Evolutionary conservation across 1,140 invertebrate genomes (phyloP), one percentile per base, ranked within the genome.

Genomic region (Drosophila equinoxialis): DNA sequence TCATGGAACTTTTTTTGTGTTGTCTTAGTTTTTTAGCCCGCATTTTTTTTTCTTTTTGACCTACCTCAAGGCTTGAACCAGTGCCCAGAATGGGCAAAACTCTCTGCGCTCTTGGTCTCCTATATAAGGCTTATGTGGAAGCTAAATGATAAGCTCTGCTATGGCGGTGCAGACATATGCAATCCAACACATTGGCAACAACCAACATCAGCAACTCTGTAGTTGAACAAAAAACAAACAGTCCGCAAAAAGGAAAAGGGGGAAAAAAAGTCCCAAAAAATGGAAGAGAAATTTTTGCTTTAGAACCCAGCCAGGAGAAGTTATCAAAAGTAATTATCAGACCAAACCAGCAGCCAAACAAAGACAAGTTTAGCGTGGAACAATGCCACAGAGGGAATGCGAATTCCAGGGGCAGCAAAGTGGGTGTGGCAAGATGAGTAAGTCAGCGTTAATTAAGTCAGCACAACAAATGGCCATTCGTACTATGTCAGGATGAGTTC

Each of bases 281-380:
- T 14, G 41, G 48, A 11, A 30, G 23, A 37, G 33, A 42, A 60
- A 51, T 41, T n/a, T 14, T 11, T 26, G 11, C 17, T 41, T 35
- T 11, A 41, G 26, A 20, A 6, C 41, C 3, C n/a, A 30, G 45
- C 61, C 61, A 35, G 17, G 42, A 17, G 20, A 77, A 77, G 73
- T 70, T 77, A 77, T 77, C 73, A 76, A 77, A 77, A 77, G 74
- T 77, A 77, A 77, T 77, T 77, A 77, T 77, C 73, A 77, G 35
- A 59, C 57, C 33, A 59, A 59, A 59, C n/a, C 57, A 59, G 57
- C 57, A 35, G n/a, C 57, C 14, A 37, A 77, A 74, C 76, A 76
- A 65, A 76, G 74, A 70, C 74, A 77, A 59, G 33, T 59, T 59
- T 39, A 59, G 33, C 57, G 17, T 17, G 74, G 65, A 76, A 76